phyloP scores from a whole-genome alignment of 2,888 invertebrate genomes.

The Agrochola lota region DNA sequence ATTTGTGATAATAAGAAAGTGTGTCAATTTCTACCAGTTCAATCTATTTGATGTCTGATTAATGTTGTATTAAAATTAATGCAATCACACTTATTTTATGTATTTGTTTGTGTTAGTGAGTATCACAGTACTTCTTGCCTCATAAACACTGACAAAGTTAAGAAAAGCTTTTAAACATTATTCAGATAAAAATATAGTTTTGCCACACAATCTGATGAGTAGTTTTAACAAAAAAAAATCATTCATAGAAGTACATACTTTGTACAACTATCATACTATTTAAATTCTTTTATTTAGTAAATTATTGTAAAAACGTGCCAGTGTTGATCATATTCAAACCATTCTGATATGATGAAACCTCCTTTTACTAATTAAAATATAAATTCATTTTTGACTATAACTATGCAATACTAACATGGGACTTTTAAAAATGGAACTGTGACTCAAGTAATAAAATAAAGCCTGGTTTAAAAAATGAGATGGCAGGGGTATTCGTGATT shows the following conservation, averaged over 20 bases:
- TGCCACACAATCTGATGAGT: not conserved
- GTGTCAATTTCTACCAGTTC: slow-evolving; percentile 15
- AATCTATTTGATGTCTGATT: not conserved
- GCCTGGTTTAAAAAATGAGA: slow-evolving; percentile 8
- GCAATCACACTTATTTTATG: not conserved
- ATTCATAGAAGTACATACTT: too few species aligned
- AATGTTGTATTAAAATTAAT: not conserved
- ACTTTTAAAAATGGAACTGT: slow-evolving; percentile 22
- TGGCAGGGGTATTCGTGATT: slow-evolving; percentile 18
- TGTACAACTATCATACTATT: not conserved
- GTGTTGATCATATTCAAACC: not conserved
- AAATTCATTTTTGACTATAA: not conserved
- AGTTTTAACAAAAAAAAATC: not conserved
- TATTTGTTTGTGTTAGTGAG: not conserved
- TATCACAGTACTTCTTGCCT: not conserved
- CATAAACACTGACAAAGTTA: not conserved
- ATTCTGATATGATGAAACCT: slow-evolving; percentile 4
- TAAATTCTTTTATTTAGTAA: not conserved
- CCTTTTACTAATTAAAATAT: not conserved
- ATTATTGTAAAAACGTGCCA: not conserved
- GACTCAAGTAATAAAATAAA: slow-evolving; percentile 6
- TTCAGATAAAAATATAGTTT: not conserved
- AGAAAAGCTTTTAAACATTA: not conserved
- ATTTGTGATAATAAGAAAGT: slow-evolving; percentile 29
- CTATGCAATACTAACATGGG: not conserved